Evolutionary conservation across 2,797 vertebrate species (phyloP).

Genomic region (Emydoidea blandingii): DNA sequence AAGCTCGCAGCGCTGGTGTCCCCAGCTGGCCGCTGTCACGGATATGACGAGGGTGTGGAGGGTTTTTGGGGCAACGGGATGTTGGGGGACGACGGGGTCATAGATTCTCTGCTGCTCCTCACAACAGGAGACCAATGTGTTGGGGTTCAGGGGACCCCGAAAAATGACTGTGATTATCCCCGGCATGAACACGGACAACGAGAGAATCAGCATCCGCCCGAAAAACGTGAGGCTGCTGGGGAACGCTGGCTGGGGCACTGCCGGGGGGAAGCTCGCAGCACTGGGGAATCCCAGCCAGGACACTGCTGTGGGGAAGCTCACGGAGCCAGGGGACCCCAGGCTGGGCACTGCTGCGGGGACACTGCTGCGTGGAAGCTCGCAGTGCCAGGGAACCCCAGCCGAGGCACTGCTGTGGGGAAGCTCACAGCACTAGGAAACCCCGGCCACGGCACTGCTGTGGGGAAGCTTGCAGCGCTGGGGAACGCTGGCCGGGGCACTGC

Average conservation of each 20-base stretch:
- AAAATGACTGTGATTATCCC: slow-evolving; percentile 92
- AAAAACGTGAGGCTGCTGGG: slow-evolving; percentile 80
- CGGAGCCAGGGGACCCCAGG: rapidly evolving
- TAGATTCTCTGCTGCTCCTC: background rate
- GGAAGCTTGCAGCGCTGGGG: rapidly evolving
- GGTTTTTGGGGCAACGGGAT: rapidly evolving
- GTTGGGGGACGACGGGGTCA: background rate
- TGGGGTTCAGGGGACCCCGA: slow-evolving; percentile 89
- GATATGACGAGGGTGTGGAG: too few relatives aligned
- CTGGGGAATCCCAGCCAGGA: rapidly evolving
- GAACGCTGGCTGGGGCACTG: too few relatives aligned
- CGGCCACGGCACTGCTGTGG: background rate
- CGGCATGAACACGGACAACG: slow-evolving; percentile 84
- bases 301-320: too few relatives aligned
- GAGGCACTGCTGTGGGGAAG: background rate
- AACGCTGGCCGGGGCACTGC: too few relatives aligned
- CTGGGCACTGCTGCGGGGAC: background rate
- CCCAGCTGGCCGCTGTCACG: background rate
- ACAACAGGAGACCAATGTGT: slow-evolving; percentile 88
- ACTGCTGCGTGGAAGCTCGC: background rate
- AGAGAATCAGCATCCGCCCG: slow-evolving; percentile 85
- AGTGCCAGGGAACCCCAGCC: rapidly evolving
- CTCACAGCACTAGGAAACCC: too few relatives aligned
- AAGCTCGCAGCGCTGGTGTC: background rate
- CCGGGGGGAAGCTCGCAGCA: background rate